Evolutionary conservation across 2,888 invertebrate species (phyloP), one percentile per base, ranked within the genome.

Genomic region (Morinoia aosen): DNA sequence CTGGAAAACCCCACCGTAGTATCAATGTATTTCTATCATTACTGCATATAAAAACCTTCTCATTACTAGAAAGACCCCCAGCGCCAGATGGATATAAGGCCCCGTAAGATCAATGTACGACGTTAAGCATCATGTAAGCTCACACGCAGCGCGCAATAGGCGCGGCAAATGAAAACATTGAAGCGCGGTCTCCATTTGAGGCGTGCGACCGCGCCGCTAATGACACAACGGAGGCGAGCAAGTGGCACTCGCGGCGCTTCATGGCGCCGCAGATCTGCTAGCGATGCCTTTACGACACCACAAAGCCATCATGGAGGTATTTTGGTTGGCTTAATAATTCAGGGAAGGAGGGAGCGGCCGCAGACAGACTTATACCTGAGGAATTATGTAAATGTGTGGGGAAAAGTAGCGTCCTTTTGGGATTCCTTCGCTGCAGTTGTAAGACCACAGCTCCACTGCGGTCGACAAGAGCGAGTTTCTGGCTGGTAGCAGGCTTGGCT

Each of bases 281-380:
- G 93, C 93, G 93, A 93, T 57, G 93, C 93, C 93, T 93, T 93
- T 93, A 93, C 93, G 93, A 93, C 57, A 57, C 93, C 58, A 57
- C 93, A 93, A 57, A 57, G 93, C 93, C 93, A 93, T 93, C 93
- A 93, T 48, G 93, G 57, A 93, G 93, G 93, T 93, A 93, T 93
- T 93, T 93, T 57, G 93, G 56, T 16, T 57, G 57, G 57, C 93
- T 25, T 93, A 93, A 93, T 93, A 93, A 93, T 93, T 93, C 93
- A 93, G 93, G 48, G 93, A 33, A 93, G 93, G 48, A 57, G 57
- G 48, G 93, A 56, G 57, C 93, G 25, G 57, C 56, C 56, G 57
- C 93, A 93, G 57, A 57, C 57, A 48, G 93, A 93, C 48, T 57
- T 93, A 57, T 93, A 93, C 57, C 33, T 57, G 93, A 93, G 58